Evolutionary conservation across 2,888 invertebrate species (phyloP).

Genomic region (Leptodirus hochenwartii): DNA sequence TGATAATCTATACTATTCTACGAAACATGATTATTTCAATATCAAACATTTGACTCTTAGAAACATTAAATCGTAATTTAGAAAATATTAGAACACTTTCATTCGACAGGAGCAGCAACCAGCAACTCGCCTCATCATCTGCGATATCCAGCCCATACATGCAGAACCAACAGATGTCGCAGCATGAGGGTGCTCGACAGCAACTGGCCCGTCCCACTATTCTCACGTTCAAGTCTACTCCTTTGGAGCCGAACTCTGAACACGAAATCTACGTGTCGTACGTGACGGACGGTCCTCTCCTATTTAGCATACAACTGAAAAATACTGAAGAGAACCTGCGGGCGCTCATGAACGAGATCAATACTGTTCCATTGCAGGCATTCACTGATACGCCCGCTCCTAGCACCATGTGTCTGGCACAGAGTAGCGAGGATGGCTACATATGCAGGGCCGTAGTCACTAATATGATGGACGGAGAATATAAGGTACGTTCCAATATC

Average conservation of each 20-base stretch:
- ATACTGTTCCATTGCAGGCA: slow-evolving; percentile 38
- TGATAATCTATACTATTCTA: too few relatives aligned
- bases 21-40: too few relatives aligned
- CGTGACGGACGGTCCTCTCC: slow-evolving; percentile 61
- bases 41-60: too few relatives aligned
- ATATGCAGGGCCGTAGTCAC: slow-evolving; percentile 63
- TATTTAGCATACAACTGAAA: slow-evolving; percentile 57
- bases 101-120: too few relatives aligned
- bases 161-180: slow-evolving; percentile 1
- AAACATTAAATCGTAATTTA: too few relatives aligned
- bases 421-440: slow-evolving; percentile 46
- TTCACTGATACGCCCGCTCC: slow-evolving; percentile 50
- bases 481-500: slow-evolving; percentile 32
- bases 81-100: too few relatives aligned
- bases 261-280: slow-evolving; percentile 56
- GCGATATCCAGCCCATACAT: slow-evolving; percentile 3
- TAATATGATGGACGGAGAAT: slow-evolving; percentile 48
- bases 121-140: neutral
- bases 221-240: slow-evolving; percentile 33
- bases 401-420: slow-evolving; percentile 60
- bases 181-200: slow-evolving; percentile 13
- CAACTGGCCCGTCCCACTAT: slow-evolving; percentile 18
- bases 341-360: slow-evolving; percentile 55
- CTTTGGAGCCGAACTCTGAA: slow-evolving; percentile 33
- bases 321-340: slow-evolving; percentile 39